Conservation (phyloP, 2,888 invertebrate species). For the Drosophila siamana region DNA sequence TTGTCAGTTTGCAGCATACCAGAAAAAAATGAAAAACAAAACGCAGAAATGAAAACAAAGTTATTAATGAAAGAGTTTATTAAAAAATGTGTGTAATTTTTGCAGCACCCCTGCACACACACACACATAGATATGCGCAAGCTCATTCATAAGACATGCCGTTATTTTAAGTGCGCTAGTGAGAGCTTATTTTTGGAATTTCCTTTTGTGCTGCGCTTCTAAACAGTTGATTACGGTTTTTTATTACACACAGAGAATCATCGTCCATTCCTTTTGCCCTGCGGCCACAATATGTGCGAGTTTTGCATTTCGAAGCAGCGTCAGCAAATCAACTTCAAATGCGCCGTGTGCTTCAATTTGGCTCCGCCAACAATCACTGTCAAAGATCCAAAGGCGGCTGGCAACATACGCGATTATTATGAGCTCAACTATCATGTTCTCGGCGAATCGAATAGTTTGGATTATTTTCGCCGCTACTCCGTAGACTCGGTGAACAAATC, state of each 20-base stretch:
- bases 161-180: constrained; percentile 1
- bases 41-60: neutral
- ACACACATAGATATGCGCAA: neutral
- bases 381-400: constrained; percentile 22
- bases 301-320: constrained; percentile 86
- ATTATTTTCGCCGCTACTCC: constrained; percentile 49
- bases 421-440: constrained; percentile 79
- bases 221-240: neutral
- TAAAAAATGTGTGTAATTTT: neutral
- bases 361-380: constrained; percentile 48
- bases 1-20: neutral
- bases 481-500: constrained; percentile 48
- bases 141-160: neutral
- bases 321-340: constrained; percentile 54
- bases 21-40: neutral
- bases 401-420: constrained; percentile 55
- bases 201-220: neutral
- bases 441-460: constrained; percentile 66
- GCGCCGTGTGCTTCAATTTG: constrained; percentile 64
- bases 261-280: constrained; percentile 88
- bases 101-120: neutral
- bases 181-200: neutral
- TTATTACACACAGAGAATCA: constrained; percentile 42
- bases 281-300: constrained; percentile 90
- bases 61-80: neutral